Evolutionary conservation across 2,113 vertebrate species (phyloP).

Genomic region (Forbesichthys agassizii): DNA sequence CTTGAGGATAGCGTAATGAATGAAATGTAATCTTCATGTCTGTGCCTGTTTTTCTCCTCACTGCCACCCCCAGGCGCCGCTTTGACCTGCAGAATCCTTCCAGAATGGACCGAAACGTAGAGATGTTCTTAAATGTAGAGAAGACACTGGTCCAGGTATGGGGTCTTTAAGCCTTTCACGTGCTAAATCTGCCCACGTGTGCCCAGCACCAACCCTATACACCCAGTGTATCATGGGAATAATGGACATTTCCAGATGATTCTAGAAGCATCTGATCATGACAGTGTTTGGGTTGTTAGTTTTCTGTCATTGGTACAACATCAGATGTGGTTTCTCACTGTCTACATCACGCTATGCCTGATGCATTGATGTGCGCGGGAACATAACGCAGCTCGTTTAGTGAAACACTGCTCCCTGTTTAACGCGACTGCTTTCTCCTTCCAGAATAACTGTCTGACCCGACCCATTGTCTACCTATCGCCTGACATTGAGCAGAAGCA

Average conservation of each 20-base stretch:
- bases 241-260: no score
- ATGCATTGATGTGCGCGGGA: no score
- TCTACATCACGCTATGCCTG: no score
- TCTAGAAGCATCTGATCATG: no score
- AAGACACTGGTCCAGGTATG: slow-evolving; percentile 94
- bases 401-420: neutral
- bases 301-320: no score
- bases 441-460: slow-evolving; percentile 94
- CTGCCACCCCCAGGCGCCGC: slow-evolving; percentile 80
- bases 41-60: neutral
- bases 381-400: no score
- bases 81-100: slow-evolving; percentile 98
- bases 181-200: no score
- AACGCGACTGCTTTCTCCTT: slow-evolving; percentile 10
- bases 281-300: no score
- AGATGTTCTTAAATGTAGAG: slow-evolving; percentile 99
- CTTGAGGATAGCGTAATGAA: neutral
- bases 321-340: no score
- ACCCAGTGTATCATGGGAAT: no score
- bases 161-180: no score
- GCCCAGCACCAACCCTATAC: no score
- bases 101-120: slow-evolving; percentile 97
- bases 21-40: neutral
- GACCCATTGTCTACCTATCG: slow-evolving; percentile 92
- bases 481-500: slow-evolving; percentile 92